These are phyloP conservation scores for Paramuricea clavata DNA, from an alignment of 92 coral and sea anemone genomes.

Conservation along the genomic window DNA sequence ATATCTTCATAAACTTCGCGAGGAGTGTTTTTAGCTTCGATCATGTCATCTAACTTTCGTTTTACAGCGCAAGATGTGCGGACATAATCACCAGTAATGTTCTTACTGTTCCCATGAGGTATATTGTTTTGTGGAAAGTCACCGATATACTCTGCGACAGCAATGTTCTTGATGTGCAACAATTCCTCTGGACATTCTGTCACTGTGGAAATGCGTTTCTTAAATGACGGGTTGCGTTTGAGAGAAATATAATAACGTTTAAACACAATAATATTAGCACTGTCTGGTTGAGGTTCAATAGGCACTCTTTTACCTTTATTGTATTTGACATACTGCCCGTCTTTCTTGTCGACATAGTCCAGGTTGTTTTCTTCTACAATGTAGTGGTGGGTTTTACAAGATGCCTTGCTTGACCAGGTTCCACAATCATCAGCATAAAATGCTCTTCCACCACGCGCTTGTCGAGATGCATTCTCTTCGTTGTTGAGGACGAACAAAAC, in stretches of 20 bases:
- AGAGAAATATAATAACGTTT: conserved; percentile 1
- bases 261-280: conserved; percentile 15
- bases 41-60: background rate
- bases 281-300: conserved; percentile 22
- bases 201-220: conserved; percentile 10
- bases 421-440: conserved; percentile 27
- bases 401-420: background rate
- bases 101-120: conserved; percentile 26
- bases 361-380: background rate
- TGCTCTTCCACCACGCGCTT: background rate
- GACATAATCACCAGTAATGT: background rate
- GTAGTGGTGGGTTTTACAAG: conserved; percentile 25
- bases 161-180: background rate
- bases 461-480: background rate
- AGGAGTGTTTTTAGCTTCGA: background rate
- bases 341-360: conserved; percentile 29
- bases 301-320: conserved; percentile 19
- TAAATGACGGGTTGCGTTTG: conserved; percentile 22
- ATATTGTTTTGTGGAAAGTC: no score
- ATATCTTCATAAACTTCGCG: background rate
- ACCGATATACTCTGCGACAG: conserved; percentile 19
- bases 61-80: background rate
- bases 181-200: background rate
- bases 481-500: conserved; percentile 22
- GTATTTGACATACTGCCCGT: conserved; percentile 2